Percentiles rank a stretch among this genome's conserved stretches.
Conservation (phyloP, 2,888 invertebrate species). For the Cyaniris semiargus region DNA sequence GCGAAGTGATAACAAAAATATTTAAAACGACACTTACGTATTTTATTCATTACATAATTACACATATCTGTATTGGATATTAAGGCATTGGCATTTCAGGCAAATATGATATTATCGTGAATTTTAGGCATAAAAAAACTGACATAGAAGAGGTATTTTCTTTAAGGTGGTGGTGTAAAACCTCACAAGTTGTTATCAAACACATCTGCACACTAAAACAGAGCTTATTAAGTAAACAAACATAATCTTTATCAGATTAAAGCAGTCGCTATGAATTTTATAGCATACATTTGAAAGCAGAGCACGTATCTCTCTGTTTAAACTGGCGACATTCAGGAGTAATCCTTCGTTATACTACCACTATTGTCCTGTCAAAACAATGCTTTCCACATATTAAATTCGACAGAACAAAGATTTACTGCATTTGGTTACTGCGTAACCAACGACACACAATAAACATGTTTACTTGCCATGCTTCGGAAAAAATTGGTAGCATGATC, state of each 20-base stretch:
- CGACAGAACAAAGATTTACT: conserved; percentile 20
- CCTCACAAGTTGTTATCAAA: background rate
- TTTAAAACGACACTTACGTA: no score
- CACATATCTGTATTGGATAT: no score
- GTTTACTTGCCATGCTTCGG: background rate
- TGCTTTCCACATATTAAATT: conserved; percentile 24
- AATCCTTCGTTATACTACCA: conserved; percentile 21
- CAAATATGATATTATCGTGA: no score
- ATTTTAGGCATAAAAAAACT: no score
- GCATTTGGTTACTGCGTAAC: conserved; percentile 8
- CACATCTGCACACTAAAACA: background rate
- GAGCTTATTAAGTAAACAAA: background rate
- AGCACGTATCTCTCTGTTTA: conserved; percentile 22
- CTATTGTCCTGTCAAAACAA: conserved; percentile 31
- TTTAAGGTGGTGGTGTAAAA: background rate
- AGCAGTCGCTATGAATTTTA: conserved; percentile 12
- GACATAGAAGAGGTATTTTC: no score
- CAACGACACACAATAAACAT: background rate
- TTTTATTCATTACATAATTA: no score
- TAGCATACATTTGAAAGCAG: conserved; percentile 9
- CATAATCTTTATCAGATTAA: conserved; percentile 21
- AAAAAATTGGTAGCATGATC: background rate
- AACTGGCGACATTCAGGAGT: conserved; percentile 25
- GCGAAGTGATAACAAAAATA: background rate
- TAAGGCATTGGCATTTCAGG: no score